Evolutionary conservation across 2,113 vertebrate species (phyloP).

Genomic region (Heterocephalus glaber): DNA sequence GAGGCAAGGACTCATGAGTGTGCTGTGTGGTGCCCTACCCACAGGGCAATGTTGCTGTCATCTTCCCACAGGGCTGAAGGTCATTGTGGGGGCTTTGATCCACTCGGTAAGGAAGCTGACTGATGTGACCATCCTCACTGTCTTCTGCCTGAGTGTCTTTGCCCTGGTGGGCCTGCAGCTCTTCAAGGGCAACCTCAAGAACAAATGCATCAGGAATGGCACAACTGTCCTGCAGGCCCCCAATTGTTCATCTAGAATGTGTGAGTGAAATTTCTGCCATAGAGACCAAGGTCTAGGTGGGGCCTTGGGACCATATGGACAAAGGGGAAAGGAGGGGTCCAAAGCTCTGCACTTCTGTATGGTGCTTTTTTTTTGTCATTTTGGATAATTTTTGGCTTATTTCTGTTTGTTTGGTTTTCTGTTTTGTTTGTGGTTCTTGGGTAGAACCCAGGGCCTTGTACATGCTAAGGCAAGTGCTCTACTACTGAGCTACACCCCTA

Average conservation of each 20-base stretch:
- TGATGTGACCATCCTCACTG: slow-evolving; percentile 95
- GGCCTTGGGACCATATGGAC: neutral
- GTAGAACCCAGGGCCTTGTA: neutral
- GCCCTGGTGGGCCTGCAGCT: slow-evolving; percentile 97
- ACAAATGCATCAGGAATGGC: slow-evolving; percentile 91
- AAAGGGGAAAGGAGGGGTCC: too few relatives aligned
- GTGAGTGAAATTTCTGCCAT: slow-evolving; percentile 83
- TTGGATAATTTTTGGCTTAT: neutral
- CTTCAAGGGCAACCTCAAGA: slow-evolving; percentile 96
- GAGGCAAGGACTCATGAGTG: neutral
- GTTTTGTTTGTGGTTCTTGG: neutral
- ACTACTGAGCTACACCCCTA: neutral
- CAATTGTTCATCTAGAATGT: slow-evolving; percentile 70
- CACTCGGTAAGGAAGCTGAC: slow-evolving; percentile 97
- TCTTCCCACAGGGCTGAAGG: slow-evolving; percentile 90
- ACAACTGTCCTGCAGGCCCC: slow-evolving; percentile 75
- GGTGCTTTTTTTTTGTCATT: neutral
- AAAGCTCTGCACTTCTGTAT: neutral
- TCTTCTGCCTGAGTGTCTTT: slow-evolving; percentile 97
- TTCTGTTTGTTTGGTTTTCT: neutral
- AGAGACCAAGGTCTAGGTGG: slow-evolving; percentile 81
- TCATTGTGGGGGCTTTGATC: slow-evolving; percentile 96
- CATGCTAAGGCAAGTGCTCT: neutral
- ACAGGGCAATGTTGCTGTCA: slow-evolving; percentile 74
- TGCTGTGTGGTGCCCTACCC: neutral